Percentiles rank a stretch among this genome's conserved stretches.
These are phyloP conservation scores for Heliconius ethilla DNA, from an alignment of 2,888 invertebrate genomes.

Conservation along the genomic window DNA sequence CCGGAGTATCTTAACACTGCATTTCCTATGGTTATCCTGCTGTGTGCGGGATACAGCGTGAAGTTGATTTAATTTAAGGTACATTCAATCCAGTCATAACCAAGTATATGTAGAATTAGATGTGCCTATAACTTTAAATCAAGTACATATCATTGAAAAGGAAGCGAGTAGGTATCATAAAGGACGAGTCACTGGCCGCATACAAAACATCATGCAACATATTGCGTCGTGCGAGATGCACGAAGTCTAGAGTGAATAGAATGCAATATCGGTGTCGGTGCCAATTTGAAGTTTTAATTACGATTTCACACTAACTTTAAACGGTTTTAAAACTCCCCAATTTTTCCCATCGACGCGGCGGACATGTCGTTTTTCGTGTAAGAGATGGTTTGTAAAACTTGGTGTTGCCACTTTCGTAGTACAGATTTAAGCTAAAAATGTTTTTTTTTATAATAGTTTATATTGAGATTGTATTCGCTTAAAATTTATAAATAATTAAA, in stretches of 20 bases:
- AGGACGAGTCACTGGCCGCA: conserved; percentile 31
- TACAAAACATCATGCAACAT: conserved; percentile 37
- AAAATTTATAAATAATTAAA: too few species aligned
- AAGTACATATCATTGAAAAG: conserved; percentile 31
- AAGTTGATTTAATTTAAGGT: background rate
- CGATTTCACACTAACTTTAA: conserved; percentile 29
- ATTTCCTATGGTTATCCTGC: too few species aligned
- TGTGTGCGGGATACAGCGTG: too few species aligned
- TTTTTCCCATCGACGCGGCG: conserved; percentile 29
- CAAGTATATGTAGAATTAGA: conserved; percentile 4
- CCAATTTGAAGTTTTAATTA: conserved; percentile 40
- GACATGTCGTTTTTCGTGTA: conserved; percentile 29
- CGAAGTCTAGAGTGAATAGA: conserved; percentile 27
- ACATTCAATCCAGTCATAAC: background rate
- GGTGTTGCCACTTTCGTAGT: background rate
- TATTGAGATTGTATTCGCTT: too few species aligned
- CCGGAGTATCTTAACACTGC: too few species aligned
- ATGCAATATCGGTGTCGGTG: conserved; percentile 38
- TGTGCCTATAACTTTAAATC: conserved; percentile 34
- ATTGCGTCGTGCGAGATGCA: conserved; percentile 39
- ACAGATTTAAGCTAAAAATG: background rate
- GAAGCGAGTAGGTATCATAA: conserved; percentile 38
- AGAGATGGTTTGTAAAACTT: conserved; percentile 35
- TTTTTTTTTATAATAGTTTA: too few species aligned
- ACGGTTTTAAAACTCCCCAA: conserved; percentile 30